phyloP scores from a whole-genome alignment of 2,888 invertebrate genomes.

The Eilema sororculum region DNA sequence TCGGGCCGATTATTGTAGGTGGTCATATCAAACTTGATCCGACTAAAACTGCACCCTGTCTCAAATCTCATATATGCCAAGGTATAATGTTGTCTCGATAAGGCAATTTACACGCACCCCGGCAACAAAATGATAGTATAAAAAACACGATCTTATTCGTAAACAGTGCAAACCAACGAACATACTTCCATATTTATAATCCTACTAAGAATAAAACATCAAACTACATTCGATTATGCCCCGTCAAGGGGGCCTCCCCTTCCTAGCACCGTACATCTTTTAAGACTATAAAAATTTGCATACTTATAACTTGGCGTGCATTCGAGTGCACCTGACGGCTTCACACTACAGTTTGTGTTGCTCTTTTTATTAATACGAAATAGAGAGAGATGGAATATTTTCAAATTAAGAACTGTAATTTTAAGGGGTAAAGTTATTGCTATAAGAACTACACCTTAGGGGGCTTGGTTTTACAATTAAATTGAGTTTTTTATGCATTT shows the following conservation, averaged over 20 bases:
- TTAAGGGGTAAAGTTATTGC: background rate
- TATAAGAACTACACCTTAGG: background rate
- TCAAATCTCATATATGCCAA: too few relatives aligned
- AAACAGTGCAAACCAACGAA: background rate
- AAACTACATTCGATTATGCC: constrained; percentile 17
- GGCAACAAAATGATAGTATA: too few relatives aligned
- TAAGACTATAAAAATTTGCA: constrained; percentile 60
- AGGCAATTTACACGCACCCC: too few relatives aligned
- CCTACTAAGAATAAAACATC: constrained; percentile 18
- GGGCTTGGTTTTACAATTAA: background rate
- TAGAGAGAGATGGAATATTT: constrained; percentile 16
- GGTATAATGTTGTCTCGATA: too few relatives aligned
- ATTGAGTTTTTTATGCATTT: too few relatives aligned
- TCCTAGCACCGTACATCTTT: constrained; percentile 26
- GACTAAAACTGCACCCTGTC: too few relatives aligned
- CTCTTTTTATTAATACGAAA: constrained; percentile 33
- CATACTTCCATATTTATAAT: background rate
- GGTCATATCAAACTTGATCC: too few relatives aligned
- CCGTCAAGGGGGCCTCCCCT: constrained; percentile 14
- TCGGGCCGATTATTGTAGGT: too few relatives aligned
- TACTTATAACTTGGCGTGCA: constrained; percentile 56
- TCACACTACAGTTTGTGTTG: constrained; percentile 37
- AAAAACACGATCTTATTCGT: background rate
- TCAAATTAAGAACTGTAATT: background rate
- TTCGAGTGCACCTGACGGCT: constrained; percentile 45